phyloP scores from a whole-genome alignment of 2,113 vertebrate species.

The Cranoglanis bouderius region DNA sequence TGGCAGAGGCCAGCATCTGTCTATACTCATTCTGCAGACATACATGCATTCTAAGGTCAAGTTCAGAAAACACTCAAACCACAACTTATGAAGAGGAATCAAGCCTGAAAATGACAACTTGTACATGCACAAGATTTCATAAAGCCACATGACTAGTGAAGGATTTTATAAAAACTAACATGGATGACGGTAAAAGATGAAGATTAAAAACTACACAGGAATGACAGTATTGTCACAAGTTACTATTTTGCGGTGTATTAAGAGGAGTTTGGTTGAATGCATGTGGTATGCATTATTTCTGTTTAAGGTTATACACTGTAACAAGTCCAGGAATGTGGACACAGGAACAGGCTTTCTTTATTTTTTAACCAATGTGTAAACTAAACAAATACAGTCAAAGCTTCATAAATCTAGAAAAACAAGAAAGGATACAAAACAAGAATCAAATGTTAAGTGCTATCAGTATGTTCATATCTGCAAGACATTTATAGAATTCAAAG shows the following conservation, averaged over 20 bases:
- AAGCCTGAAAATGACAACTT: neutral
- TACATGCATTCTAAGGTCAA: neutral
- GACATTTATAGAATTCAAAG: too few relatives aligned
- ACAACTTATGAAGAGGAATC: neutral
- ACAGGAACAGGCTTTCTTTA: too few relatives aligned
- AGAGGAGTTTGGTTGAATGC: neutral
- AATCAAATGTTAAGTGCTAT: too few relatives aligned
- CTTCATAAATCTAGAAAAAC: too few relatives aligned
- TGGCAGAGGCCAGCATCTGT: neutral
- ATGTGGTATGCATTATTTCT: too few relatives aligned
- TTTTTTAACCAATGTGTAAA: too few relatives aligned
- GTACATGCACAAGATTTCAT: neutral
- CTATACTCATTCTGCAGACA: neutral
- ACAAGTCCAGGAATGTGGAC: too few relatives aligned
- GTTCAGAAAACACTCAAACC: neutral
- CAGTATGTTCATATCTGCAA: too few relatives aligned
- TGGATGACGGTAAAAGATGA: neutral
- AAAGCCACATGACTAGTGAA: neutral
- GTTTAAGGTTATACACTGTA: too few relatives aligned
- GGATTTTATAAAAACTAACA: neutral
- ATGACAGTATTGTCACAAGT: neutral
- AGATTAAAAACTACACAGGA: neutral
- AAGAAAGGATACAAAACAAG: too few relatives aligned
- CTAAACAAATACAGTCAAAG: too few relatives aligned
- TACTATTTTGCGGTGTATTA: neutral